Evolutionary conservation across 2,888 invertebrate species (phyloP).

Genomic region (Microchrysa polita): DNA sequence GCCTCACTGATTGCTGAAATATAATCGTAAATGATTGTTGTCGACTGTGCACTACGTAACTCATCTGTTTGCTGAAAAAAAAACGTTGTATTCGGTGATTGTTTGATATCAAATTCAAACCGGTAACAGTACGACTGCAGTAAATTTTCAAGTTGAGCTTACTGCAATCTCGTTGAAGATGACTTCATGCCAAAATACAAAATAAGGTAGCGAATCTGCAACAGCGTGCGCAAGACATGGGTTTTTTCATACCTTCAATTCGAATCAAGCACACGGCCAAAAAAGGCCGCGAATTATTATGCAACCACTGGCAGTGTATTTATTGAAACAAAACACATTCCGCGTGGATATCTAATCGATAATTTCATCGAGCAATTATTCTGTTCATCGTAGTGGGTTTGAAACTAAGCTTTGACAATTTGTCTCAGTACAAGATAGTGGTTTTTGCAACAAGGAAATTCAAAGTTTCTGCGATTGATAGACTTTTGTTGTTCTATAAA

Average conservation of each 20-base stretch:
- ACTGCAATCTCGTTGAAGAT: neutral
- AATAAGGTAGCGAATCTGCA: neutral
- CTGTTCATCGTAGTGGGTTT: neutral
- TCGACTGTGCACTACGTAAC: too few species aligned
- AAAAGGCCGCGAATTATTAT: neutral
- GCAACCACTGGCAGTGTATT: conserved; percentile 7
- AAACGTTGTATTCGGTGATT: too few species aligned
- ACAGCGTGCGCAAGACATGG: too few species aligned
- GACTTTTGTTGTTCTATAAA: too few species aligned
- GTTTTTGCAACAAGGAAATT: too few species aligned
- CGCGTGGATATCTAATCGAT: conserved; percentile 31
- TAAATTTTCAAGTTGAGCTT: neutral
- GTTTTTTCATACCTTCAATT: neutral
- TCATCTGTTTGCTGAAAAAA: too few species aligned
- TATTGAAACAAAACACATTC: conserved; percentile 24
- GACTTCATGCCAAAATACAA: neutral
- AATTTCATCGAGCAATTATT: conserved; percentile 19
- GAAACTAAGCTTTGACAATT: neutral
- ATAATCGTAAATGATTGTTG: too few species aligned
- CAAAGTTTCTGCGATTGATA: too few species aligned
- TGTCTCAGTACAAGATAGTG: too few species aligned
- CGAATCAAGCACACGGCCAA: neutral
- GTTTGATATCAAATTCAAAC: too few species aligned
- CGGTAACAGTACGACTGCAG: neutral
- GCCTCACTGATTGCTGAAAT: too few species aligned